Evolutionary conservation across 2,113 vertebrate genomes (phyloP).

Genomic region (Lophotis ruficrista): DNA sequence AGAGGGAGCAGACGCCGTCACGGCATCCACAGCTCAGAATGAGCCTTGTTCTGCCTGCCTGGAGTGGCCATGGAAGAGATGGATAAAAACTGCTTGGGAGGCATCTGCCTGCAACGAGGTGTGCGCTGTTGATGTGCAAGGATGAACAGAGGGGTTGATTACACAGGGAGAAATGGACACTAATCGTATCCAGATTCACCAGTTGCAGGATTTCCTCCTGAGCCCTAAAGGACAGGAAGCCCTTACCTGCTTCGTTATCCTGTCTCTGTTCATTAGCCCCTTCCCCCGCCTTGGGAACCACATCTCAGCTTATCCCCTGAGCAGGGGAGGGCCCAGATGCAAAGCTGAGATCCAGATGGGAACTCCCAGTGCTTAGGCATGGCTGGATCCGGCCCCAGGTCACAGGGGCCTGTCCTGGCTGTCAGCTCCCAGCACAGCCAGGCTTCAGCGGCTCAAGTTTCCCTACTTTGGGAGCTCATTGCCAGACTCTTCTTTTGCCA

Average conservation of each 20-base stretch:
- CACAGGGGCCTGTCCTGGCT: neutral
- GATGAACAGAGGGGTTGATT: conserved; percentile 54
- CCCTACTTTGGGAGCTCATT: neutral
- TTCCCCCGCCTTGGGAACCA: conserved; percentile 22
- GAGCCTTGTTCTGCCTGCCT: neutral
- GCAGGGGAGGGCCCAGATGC: neutral
- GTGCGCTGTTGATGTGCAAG: neutral
- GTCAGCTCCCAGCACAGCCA: neutral
- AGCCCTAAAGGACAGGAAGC: conserved; percentile 47
- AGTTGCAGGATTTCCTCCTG: conserved; percentile 68
- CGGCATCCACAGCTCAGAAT: neutral
- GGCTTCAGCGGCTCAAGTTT: neutral
- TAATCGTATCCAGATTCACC: conserved; percentile 54
- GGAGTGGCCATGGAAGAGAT: neutral
- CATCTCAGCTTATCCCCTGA: neutral
- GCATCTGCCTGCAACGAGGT: neutral
- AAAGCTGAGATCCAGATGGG: conserved; percentile 14
- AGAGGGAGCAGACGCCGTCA: neutral
- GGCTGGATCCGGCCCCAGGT: neutral
- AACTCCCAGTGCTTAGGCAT: neutral
- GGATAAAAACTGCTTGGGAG: neutral
- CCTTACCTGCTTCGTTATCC: conserved; percentile 56
- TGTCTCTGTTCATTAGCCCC: conserved; percentile 30
- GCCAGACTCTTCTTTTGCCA: neutral
- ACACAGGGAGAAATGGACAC: conserved; percentile 56